Base-by-base conservation (phyloP, 2,113 vertebrate species). In the Oostethus manadensis region DNA sequence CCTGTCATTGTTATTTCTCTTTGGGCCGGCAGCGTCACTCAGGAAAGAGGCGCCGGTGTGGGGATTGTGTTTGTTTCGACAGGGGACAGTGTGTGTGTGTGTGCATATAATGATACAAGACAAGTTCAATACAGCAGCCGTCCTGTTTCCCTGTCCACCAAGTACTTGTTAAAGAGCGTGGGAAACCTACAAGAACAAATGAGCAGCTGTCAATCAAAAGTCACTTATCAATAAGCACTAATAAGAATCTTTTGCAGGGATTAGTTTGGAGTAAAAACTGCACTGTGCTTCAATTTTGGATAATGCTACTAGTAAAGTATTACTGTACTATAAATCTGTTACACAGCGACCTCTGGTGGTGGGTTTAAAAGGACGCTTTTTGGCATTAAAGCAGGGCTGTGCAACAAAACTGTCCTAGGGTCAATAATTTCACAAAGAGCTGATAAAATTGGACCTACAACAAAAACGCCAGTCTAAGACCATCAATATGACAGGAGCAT, bases 31-130 rank as follows among this genome's bases (percentile, higher is more conserved):
- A 73, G 63, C 78, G 79, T 84, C 78, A 80, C 57, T 84, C 86
- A 85, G 86, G 84, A 86, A 88, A 83, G 84, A 86, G 83, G 83
- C 56, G 62, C 81, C 73, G 56, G 82, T 42, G 13, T 42, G 38
- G 78, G 79, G 77, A 84, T 80, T 87, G 75, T 86, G 82, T 87
- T 87, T 87, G 84, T 86, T 83, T 86, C 82, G 79, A 72, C 57
- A 9, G 71, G 84, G 71, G 81, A 42, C 33, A 10, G 14, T 51
- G n/a, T 50, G 13, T 42, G 44, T 64, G 62, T 64, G 50, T 26
- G 26, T 23, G 56, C 1, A 64, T 38, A 15, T 10, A 56, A 68
- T 73, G 64, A 73, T 68, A 77, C 49, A 59, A 60, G 64, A 48
- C 35, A 57, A 60, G 76, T 78, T 83, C 70, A 82, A 56, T 66